Conservation (phyloP, 2,113 vertebrate species). For the Alces alces region DNA sequence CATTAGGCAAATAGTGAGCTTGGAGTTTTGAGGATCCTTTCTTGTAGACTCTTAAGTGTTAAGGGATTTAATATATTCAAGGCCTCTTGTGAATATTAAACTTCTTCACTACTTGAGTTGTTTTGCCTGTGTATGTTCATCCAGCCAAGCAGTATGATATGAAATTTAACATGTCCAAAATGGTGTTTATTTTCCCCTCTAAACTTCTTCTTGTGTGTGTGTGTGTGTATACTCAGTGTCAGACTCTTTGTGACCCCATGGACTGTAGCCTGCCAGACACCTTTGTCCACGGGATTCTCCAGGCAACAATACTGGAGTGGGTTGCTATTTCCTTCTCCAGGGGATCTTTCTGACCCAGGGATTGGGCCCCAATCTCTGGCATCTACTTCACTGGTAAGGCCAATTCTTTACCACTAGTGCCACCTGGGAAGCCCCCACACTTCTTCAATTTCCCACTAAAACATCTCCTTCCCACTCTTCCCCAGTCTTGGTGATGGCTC, state of each 20-base stretch:
- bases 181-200: background rate
- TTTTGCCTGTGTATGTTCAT: background rate
- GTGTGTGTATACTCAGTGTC: background rate
- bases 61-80: background rate
- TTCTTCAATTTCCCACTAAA: background rate
- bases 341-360: background rate
- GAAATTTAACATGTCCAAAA: background rate
- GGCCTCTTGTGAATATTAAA: background rate
- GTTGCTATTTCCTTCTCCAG: background rate
- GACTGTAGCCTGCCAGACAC: background rate
- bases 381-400: background rate
- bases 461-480: background rate
- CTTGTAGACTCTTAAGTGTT: background rate
- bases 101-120: background rate
- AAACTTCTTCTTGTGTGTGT: background rate
- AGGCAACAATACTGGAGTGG: background rate
- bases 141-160: background rate
- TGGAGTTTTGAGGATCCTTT: background rate
- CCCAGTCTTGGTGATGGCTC: background rate
- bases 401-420: background rate
- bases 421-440: background rate
- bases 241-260: background rate
- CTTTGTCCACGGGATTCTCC: background rate
- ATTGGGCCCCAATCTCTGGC: background rate
- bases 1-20: background rate